phyloP scores from a whole-genome alignment of 37 sponge, comb jelly and placozoan species.

The Axinella damicornis region DNA sequence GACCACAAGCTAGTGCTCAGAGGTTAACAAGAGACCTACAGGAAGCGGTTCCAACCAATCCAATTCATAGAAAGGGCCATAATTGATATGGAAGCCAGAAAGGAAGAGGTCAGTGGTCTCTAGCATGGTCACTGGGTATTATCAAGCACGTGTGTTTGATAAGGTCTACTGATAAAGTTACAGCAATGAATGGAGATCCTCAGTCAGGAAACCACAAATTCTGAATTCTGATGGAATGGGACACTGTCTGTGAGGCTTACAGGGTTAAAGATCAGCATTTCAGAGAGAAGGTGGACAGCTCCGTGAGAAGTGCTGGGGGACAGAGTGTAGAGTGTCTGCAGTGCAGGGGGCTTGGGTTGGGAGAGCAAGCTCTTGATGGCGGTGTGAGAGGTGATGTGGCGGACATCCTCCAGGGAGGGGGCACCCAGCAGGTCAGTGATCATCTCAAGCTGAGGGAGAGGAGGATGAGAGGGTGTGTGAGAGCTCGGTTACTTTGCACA shows the following conservation, averaged over 20 bases:
- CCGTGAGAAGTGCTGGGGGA: slow-evolving; percentile 64
- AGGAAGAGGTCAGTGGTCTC: no score
- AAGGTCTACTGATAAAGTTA: background rate
- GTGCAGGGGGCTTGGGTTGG: slow-evolving; percentile 37
- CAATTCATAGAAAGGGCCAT: no score
- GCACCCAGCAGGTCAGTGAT: slow-evolving; percentile 86
- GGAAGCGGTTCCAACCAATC: no score
- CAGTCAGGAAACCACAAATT: no score
- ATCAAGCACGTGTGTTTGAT: background rate
- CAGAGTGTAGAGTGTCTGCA: slow-evolving; percentile 68
- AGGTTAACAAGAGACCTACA: no score
- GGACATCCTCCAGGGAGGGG: slow-evolving; percentile 64
- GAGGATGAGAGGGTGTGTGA: background rate
- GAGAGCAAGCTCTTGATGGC: slow-evolving; percentile 62
- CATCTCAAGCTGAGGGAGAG: slow-evolving; percentile 74
- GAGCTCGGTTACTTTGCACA: no score
- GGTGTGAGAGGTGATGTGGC: slow-evolving; percentile 51
- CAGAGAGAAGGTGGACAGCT: slow-evolving; percentile 84
- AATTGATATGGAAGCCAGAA: no score
- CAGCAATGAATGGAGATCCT: background rate
- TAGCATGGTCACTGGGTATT: no score
- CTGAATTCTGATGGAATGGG: no score
- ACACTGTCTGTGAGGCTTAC: slow-evolving; percentile 50
- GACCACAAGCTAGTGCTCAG: no score
- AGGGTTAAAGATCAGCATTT: slow-evolving; percentile 88